A percentile compares a stretch with the other conserved stretches of the same genome.
These are phyloP conservation scores for Amphipyra berbera DNA, from an alignment of 2,888 invertebrate species.

Conservation along the genomic window DNA sequence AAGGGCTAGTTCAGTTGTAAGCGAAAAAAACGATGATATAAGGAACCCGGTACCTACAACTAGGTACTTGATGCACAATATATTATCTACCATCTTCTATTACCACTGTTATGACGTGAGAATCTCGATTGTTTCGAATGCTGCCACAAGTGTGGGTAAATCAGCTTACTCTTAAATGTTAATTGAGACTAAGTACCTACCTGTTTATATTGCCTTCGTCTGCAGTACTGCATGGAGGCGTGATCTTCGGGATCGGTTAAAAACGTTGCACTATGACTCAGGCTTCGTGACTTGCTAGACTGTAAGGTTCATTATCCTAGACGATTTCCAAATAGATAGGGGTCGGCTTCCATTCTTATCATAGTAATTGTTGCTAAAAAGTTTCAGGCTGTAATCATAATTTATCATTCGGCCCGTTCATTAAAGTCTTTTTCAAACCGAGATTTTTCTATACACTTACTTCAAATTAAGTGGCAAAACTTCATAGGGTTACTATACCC, in stretches of 20 bases:
- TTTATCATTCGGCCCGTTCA: no score
- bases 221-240: slow-evolving; percentile 3
- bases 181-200: slow-evolving; percentile 50
- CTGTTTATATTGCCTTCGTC: slow-evolving; percentile 25
- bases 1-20: no score
- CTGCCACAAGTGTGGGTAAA: slow-evolving; percentile 77
- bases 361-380: no score
- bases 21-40: neutral
- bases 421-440: no score
- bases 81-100: slow-evolving; percentile 59
- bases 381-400: no score
- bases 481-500: no score
- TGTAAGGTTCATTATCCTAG: neutral
- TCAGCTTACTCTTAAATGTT: slow-evolving; percentile 71
- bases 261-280: neutral
- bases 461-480: no score
- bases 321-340: neutral
- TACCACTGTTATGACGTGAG: slow-evolving; percentile 84
- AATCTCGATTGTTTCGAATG: slow-evolving; percentile 73
- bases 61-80: slow-evolving; percentile 25
- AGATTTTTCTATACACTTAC: no score
- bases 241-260: neutral
- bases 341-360: no score
- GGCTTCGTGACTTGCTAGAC: neutral
- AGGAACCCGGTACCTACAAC: slow-evolving; percentile 30